Conservation (phyloP, 2,888 invertebrate species). For the Orthonevra nobilis region DNA sequence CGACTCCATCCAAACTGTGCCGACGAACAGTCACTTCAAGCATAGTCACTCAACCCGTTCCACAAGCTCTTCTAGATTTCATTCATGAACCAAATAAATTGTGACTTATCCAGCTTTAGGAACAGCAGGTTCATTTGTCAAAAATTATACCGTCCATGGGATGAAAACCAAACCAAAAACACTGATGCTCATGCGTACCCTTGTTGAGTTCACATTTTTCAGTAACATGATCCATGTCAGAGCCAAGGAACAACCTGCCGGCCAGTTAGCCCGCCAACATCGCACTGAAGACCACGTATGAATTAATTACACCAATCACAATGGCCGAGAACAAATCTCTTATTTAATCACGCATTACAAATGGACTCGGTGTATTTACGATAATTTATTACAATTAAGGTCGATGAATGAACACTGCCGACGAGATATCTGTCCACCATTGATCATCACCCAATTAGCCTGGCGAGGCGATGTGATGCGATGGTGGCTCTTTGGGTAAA, state of each 20-base stretch:
- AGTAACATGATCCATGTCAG: conserved; percentile 46
- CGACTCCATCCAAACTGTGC: too few relatives aligned
- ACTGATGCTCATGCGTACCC: conserved; percentile 4
- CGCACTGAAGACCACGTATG: neutral
- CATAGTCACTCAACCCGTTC: too few relatives aligned
- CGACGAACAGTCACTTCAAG: too few relatives aligned
- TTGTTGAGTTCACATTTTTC: conserved; percentile 37
- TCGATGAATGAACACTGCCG: conserved; percentile 47
- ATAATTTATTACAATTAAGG: conserved; percentile 65
- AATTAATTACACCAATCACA: conserved; percentile 34
- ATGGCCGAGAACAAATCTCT: conserved; percentile 45
- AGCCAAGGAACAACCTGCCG: neutral
- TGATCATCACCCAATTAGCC: conserved; percentile 70
- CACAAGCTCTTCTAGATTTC: neutral
- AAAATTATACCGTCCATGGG: too few relatives aligned
- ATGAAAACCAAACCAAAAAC: too few relatives aligned
- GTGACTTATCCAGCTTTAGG: neutral
- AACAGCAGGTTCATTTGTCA: conserved; percentile 35
- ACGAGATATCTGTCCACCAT: conserved; percentile 55
- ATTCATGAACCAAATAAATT: conserved; percentile 39
- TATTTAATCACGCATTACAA: conserved; percentile 63
- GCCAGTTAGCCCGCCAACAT: conserved; percentile 20
- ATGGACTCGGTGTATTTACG: conserved; percentile 38
- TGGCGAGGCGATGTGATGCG: too few relatives aligned
- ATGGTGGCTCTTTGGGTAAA: conserved; percentile 1